phyloP scores from a whole-genome alignment of 2,797 vertebrate genomes.

The Megaceryle alcyon region DNA sequence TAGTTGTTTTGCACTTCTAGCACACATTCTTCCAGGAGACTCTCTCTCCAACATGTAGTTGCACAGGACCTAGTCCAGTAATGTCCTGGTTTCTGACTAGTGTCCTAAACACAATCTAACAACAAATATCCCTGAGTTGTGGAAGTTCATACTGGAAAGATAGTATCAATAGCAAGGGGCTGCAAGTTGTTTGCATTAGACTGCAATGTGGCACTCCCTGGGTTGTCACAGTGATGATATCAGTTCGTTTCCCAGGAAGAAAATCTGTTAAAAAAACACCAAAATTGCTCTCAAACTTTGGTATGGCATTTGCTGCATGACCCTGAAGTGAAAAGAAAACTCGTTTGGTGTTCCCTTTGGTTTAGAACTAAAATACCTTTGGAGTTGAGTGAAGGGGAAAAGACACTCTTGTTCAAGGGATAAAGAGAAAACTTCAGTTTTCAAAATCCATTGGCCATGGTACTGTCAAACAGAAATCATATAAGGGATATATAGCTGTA shows the following conservation, averaged over 20 bases:
- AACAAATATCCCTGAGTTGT: not conserved
- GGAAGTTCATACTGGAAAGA: not conserved
- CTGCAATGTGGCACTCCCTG: not conserved
- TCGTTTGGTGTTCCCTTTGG: not conserved
- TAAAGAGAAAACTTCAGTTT: not conserved
- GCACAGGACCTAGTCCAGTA: not conserved
- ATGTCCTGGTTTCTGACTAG: not conserved
- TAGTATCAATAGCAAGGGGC: not conserved
- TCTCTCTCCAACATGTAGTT: not conserved
- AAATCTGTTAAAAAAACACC: not conserved
- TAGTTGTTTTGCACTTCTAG: not conserved
- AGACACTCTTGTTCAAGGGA: not conserved
- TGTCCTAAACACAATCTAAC: not conserved
- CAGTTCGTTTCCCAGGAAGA: not conserved
- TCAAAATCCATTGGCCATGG: not conserved
- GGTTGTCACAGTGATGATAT: not conserved
- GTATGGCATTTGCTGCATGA: not conserved
- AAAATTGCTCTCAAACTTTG: not conserved
- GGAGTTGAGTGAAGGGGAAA: not conserved
- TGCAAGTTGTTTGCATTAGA: not conserved
- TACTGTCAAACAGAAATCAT: not conserved
- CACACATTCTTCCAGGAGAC: not conserved
- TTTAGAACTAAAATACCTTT: not conserved
- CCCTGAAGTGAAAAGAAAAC: not conserved
- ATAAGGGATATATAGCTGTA: not conserved